These are phyloP conservation scores for Actinostola sp. DNA, from an alignment of 92 coral and sea anemone genomes.

Conservation along the genomic window DNA sequence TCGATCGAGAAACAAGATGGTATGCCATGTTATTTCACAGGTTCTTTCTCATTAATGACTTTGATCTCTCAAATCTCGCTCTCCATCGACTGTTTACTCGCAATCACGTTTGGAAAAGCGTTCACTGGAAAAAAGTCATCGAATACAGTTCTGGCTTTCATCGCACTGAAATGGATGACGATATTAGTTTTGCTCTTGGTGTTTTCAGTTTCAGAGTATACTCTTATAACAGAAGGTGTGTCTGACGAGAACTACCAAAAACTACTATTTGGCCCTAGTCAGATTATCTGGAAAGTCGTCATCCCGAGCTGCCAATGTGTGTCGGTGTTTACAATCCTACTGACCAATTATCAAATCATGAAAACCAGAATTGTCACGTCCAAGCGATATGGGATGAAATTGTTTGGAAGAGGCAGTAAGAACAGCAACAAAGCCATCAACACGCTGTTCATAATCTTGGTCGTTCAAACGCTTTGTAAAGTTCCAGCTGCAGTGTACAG, in stretches of 20 bases:
- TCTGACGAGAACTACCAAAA: constrained; percentile 36
- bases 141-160: background rate
- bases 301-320: constrained; percentile 16
- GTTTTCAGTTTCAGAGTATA: constrained; percentile 15
- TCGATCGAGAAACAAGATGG: constrained; percentile 31
- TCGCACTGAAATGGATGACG: constrained; percentile 15
- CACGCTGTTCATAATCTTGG: constrained; percentile 24
- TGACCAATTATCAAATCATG: constrained; percentile 17
- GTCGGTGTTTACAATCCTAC: background rate
- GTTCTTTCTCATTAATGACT: constrained; percentile 29
- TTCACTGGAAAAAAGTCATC: constrained; percentile 14
- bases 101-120: constrained; percentile 5
- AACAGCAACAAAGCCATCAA: constrained; percentile 22
- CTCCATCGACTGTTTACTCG: constrained; percentile 25
- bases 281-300: constrained; percentile 37
- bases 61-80: constrained; percentile 20
- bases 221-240: constrained; percentile 5
- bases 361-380: constrained; percentile 18
- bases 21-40: constrained; percentile 39
- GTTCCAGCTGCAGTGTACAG: constrained; percentile 35
- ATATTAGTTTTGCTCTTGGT: constrained; percentile 9
- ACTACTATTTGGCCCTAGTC: constrained; percentile 35
- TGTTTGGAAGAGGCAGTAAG: constrained; percentile 26
- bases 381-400: constrained; percentile 17
- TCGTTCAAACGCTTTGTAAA: constrained; percentile 24